Conservation (phyloP, 2,888 invertebrate genomes). For the Rhingia campestris region DNA sequence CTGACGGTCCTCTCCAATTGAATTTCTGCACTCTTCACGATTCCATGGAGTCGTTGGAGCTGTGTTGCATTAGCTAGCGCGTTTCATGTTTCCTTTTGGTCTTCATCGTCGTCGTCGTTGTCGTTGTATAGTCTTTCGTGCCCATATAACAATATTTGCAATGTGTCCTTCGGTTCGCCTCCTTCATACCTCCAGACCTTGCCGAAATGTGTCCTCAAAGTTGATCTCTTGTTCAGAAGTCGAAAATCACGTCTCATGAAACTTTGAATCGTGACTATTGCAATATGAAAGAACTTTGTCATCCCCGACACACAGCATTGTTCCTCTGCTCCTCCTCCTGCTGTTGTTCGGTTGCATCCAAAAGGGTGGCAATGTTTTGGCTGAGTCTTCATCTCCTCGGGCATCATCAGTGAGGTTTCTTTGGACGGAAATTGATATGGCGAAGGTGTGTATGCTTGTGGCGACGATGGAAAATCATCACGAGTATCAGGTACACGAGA, state of each 20-base stretch:
- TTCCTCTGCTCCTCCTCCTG: constrained; percentile 29
- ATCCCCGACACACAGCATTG: constrained; percentile 49
- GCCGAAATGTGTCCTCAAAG: constrained; percentile 10
- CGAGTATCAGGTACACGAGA: constrained; percentile 21
- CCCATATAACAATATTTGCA: constrained; percentile 68
- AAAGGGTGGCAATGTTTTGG: constrained; percentile 13
- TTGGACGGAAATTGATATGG: constrained; percentile 69
- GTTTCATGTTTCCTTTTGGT: constrained; percentile 60
- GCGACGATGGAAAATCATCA: constrained; percentile 39
- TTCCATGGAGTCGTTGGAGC: constrained; percentile 26
- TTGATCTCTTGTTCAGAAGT: constrained; percentile 71
- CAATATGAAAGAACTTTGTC: constrained; percentile 74
- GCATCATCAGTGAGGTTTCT: constrained; percentile 7
- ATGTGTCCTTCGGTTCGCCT: constrained; percentile 62
- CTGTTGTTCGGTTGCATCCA: constrained; percentile 34
- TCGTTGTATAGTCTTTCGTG: constrained; percentile 40
- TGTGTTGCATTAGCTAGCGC: constrained; percentile 8
- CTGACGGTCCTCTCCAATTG: constrained; percentile 37
- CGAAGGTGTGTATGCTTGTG: constrained; percentile 57
- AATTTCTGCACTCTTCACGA: constrained; percentile 50
- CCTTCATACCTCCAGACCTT: background rate
- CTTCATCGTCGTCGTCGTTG: constrained; percentile 42
- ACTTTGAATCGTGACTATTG: constrained; percentile 73
- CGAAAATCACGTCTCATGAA: constrained; percentile 73
- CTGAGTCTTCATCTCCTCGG: constrained; percentile 7